Evolutionary conservation across 92 coral and sea anemone species (phyloP).

Genomic region (Zoanthus sansibaricus): DNA sequence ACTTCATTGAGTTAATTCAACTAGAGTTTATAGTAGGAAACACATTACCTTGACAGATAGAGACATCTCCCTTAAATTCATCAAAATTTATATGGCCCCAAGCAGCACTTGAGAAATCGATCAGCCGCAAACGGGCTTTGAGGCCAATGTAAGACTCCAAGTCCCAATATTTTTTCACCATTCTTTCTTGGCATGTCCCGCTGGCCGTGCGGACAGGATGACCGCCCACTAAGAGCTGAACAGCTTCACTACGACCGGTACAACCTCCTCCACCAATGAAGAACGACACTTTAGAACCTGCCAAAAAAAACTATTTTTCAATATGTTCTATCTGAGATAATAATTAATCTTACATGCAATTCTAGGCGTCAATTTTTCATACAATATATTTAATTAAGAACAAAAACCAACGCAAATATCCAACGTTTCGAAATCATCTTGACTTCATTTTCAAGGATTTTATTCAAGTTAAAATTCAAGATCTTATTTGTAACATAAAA

Average conservation of each 20-base stretch:
- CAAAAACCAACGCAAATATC: too few relatives aligned
- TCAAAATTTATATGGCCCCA: background rate
- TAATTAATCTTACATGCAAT: too few relatives aligned
- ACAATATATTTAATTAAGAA: too few relatives aligned
- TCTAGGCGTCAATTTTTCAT: too few relatives aligned
- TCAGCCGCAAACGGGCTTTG: background rate
- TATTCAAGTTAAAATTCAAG: too few relatives aligned
- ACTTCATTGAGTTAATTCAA: background rate
- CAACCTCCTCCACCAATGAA: background rate
- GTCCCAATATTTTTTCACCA: background rate
- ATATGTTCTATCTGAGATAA: too few relatives aligned
- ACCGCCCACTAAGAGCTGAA: background rate
- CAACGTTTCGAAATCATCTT: too few relatives aligned
- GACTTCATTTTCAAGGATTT: too few relatives aligned
- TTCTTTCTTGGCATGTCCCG: background rate
- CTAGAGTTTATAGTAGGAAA: background rate
- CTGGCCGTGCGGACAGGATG: background rate
- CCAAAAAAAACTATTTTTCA: background rate
- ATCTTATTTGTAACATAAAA: too few relatives aligned
- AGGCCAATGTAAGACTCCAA: background rate
- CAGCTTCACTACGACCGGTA: background rate
- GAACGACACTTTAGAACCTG: background rate
- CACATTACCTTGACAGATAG: background rate
- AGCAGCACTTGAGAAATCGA: background rate
- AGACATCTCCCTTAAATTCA: conserved; percentile 1